These are phyloP conservation scores for Hyposmocoma kahamanoa DNA, from an alignment of 1,140 invertebrate genomes.

Conservation along the genomic window DNA sequence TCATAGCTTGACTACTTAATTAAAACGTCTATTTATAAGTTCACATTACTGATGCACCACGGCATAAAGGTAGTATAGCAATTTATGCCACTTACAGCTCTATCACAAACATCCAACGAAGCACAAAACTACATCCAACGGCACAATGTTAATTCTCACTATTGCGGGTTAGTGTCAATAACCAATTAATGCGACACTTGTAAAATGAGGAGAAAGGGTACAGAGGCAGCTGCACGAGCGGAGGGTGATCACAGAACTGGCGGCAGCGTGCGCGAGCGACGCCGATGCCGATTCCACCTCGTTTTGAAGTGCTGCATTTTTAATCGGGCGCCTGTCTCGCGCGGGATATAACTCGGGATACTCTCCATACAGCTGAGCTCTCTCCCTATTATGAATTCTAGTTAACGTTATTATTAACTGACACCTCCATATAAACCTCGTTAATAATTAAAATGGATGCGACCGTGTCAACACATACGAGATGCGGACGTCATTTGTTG, in stretches of 20 bases:
- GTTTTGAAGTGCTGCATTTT: conserved; percentile 69
- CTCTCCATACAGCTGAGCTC: conserved; percentile 60
- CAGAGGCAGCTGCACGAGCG: conserved; percentile 25
- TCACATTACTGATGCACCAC: too few relatives aligned
- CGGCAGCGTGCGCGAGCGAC: conserved; percentile 55
- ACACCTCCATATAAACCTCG: conserved; percentile 50
- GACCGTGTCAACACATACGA: conserved; percentile 32
- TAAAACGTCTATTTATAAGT: too few relatives aligned
- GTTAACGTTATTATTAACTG: conserved; percentile 69
- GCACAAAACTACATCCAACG: too few relatives aligned
- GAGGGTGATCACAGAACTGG: conserved; percentile 35
- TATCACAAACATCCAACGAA: too few relatives aligned
- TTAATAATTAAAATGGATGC: conserved; percentile 53
- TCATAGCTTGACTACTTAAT: too few relatives aligned
- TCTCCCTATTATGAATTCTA: conserved; percentile 67
- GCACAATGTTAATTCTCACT: too few relatives aligned
- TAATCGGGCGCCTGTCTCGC: conserved; percentile 65
- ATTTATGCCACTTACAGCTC: too few relatives aligned
- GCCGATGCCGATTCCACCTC: conserved; percentile 50
- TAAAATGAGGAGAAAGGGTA: too few relatives aligned
- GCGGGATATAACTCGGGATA: conserved; percentile 68
- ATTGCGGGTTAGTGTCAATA: too few relatives aligned
- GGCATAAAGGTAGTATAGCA: too few relatives aligned
- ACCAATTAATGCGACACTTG: too few relatives aligned
- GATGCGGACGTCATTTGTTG: neutral